Evolutionary conservation across 2,113 vertebrate genomes (phyloP), one percentile per base, ranked within the genome.

Genomic region (Coptodon bakossiorum): DNA sequence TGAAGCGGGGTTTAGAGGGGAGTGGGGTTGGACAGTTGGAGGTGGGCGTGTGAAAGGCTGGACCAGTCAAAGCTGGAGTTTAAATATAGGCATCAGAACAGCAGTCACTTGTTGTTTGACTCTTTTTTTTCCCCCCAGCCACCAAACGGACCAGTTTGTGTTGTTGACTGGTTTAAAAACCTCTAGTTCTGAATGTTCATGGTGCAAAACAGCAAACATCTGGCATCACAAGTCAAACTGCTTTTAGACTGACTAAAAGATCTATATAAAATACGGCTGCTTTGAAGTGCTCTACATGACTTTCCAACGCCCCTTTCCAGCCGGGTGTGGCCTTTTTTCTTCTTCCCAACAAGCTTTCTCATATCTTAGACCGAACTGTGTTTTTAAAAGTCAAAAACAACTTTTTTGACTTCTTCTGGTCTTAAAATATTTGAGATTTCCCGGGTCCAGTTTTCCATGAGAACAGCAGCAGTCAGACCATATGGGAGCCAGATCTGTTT

Each of bases 51-150:
- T 87, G 79, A 83, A 59, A 22, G 80, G 82, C 17, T 66, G 79
- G 76, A 88, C 85, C 84, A 82, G 90, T 89, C 29, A 80, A 45
- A 83, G 40, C 17, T 7, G 81, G 14, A 86, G 86, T 83, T 92
- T 94, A 94, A 94, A 94, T 92, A 87, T 92, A 92, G 73, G 86
- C 48, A 38, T 5, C 71, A 89, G 82, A 82, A 87, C 90, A 84
- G 76, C 50, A 16, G 45, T 31, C 59, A 14, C 76, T 88, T 89
- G 84, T 92, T 66, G 19, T 66, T 66, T 66, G 34, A 19, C 34
- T n/a, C 29, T 2, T 53, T 52, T 19, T 10, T 1, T 0, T 1
- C n/a, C 4, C 17, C 52, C 7, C 54, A 5, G 31, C 17, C 59
- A 63, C 31, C 61, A 66, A 59, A 22, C 6, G 1, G 12, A 53